A percentile compares a stretch with the other conserved stretches of the same genome.
These are phyloP conservation scores for Empis stercorea DNA, from an alignment of 2,888 invertebrate genomes.

Conservation along the genomic window DNA sequence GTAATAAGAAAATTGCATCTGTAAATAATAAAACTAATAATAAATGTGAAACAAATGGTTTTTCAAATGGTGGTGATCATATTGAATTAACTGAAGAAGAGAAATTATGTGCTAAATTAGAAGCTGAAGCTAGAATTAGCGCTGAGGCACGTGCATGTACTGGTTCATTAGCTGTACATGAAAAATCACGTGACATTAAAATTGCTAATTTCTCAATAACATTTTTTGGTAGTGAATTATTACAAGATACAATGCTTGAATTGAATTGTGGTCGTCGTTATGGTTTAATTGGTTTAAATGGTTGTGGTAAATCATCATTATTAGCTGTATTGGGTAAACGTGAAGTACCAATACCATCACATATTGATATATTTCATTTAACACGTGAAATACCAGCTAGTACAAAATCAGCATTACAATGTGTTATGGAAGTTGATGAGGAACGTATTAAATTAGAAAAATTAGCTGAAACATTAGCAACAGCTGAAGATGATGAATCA, in stretches of 20 bases:
- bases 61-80: conserved; percentile 54
- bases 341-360: conserved; percentile 90
- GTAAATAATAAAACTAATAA: conserved; percentile 37
- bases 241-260: conserved; percentile 91
- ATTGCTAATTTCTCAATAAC: conserved; percentile 93
- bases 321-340: conserved; percentile 83
- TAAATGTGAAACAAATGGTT: conserved; percentile 45
- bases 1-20: conserved; percentile 41
- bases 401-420: conserved; percentile 86
- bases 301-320: conserved; percentile 94
- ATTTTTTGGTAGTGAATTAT: conserved; percentile 92
- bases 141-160: conserved; percentile 90
- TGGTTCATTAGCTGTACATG: conserved; percentile 89
- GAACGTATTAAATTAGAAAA: conserved; percentile 83
- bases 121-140: conserved; percentile 82
- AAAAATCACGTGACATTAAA: conserved; percentile 90
- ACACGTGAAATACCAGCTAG: conserved; percentile 97
- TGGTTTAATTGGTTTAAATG: conserved; percentile 94
- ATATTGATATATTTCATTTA: conserved; percentile 95
- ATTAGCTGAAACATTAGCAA: conserved; percentile 78
- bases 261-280: conserved; percentile 95
- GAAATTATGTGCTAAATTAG: conserved; percentile 72
- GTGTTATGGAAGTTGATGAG: conserved; percentile 97
- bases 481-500: conserved; percentile 78
- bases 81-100: conserved; percentile 42